Base-by-base conservation (phyloP, 2,888 invertebrate species). In the Junonia oenone region DNA sequence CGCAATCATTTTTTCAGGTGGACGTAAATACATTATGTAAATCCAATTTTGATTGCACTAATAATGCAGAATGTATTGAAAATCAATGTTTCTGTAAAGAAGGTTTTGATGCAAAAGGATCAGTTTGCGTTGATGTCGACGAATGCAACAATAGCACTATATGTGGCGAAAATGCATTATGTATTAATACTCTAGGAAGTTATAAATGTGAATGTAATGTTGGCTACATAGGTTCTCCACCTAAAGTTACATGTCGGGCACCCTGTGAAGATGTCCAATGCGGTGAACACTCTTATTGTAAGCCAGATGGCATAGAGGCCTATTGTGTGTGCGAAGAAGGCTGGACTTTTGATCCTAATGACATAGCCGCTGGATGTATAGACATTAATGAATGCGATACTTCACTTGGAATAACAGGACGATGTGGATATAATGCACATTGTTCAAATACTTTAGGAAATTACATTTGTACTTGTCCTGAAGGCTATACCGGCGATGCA, bases 311-410 rank as follows among this genome's bases (percentile, higher is more conserved):
- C 29, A 92, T 93, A 57, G 97, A 97, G 80, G 97, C 97, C 0
- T 97, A 96, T 69, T 98, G 98, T 69, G 95, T 97, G 46, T 97
- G 97, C 74, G 96, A 98, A 75, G 96, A 96, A 57, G 98, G 98
- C 0, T 98, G 97, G 96, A 97, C 96, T 0, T 98, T 96, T 74
- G 95, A 97, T 82, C 97, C 98, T 0, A 93, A 92, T 54, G 96
- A 98, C 72, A 95, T 98, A 63, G 93, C 95, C 5, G 96, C 96
- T 43, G 98, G 98, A 56, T 98, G 98, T 75, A 92, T 97, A 58
- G 98, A 98, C 83, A 94, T 98, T 63, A 93, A 98, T 77, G 98
- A 98, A 87, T 98, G 98, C 75, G 96, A 97, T 72, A 82, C 91
- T 50, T 83, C 93, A 17, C 92, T 95, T 62, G 96, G 96, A 26